Conservation (phyloP, 2,888 invertebrate genomes). For the Campopleginae sp. region DNA sequence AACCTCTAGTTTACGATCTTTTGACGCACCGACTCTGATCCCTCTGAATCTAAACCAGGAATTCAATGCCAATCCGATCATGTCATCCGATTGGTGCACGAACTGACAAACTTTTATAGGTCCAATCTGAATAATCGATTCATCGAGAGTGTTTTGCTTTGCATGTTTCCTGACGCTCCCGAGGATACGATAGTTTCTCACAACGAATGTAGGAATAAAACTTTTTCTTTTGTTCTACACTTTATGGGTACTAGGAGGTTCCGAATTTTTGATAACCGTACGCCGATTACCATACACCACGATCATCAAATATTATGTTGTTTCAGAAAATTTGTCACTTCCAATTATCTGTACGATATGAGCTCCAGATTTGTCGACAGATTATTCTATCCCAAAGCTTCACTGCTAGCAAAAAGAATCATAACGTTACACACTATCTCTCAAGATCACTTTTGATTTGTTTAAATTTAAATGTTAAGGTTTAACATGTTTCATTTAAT, state of each 20-base stretch:
- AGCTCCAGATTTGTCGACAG: not conserved
- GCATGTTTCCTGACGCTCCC: not conserved
- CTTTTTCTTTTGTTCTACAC: not conserved
- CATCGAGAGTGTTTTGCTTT: no score
- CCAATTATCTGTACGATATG: not conserved
- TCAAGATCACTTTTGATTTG: no score
- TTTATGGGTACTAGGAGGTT: no score
- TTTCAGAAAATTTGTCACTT: no score
- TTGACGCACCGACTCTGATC: not conserved
- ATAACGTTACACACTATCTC: no score
- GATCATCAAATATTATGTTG: no score
- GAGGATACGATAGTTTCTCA: not conserved
- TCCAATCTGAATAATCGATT: no score
- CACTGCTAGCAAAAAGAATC: not conserved
- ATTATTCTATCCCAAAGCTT: not conserved
- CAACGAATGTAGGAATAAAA: not conserved
- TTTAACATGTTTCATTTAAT: not conserved
- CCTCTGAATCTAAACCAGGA: not conserved
- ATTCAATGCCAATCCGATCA: not conserved
- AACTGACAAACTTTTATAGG: not conserved
- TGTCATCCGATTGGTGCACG: not conserved
- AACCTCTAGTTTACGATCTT: conserved; percentile 23
- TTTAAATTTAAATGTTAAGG: not conserved
- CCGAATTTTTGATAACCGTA: no score
- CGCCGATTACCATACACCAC: no score